Base-by-base conservation (phyloP, 2,888 invertebrate species). In the Rhingia campestris region DNA sequence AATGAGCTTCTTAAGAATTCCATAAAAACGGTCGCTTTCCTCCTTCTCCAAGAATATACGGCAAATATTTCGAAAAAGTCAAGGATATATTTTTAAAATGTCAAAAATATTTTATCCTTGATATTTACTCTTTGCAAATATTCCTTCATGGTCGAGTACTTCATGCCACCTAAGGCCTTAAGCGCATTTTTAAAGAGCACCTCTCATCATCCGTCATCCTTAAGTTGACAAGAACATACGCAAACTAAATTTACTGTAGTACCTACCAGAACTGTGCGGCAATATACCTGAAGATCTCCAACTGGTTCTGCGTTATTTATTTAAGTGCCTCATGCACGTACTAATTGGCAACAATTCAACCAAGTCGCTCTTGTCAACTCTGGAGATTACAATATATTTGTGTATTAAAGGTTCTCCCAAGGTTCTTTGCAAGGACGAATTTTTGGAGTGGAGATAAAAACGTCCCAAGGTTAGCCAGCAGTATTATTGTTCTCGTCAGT, bases 291-390 rank as follows among this genome's bases (percentile, higher is more conserved):
- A 45, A 45, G 45, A 10, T 45, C 10, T 6, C 6, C 10, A 45
- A 10, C 45, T 12, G 9, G n/a, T 9, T 30, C 2, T 6, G 6
- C 35, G 9, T 14, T 47, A n/a, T 22, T 49, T 30, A 47, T 47
- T 30, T 22, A 2, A 47, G 47, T 47, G 49, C n/a, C 53, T 32
- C 10, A 43, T 45, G 39, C 47, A 39, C 58, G 39, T 37, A n/a
- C 59, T 74, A 80, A 67, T 74, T 74, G 74, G 69, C 58, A 69
- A 67, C 72, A 73, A 49, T 72, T 12, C 41, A 43, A 22, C 22
- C 14, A 61, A 43, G 51, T 63, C 59, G 37, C 41, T 49, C 64
- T 59, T 53, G 79, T 73, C 79, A 81, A 81, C 61, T 54, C 12
- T n/a, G 22, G 22, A 1, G 22, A 22, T 22, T 22, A 22, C 22